Conservation (phyloP, 2,888 invertebrate genomes). For the Lomographa bimaculata region DNA sequence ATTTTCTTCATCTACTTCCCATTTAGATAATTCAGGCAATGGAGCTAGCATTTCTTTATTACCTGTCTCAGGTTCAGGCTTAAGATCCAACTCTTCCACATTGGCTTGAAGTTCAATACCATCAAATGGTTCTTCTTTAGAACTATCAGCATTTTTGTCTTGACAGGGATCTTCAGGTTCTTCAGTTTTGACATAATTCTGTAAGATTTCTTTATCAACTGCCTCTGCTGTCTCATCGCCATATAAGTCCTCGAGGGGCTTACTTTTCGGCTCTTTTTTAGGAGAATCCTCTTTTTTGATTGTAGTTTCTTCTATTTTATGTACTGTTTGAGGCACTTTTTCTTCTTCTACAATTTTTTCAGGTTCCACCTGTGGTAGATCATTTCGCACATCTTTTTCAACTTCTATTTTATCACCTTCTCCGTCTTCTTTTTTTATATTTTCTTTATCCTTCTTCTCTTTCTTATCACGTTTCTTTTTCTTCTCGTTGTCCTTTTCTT, state of each 20-base stretch:
- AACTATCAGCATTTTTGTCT: constrained; percentile 55
- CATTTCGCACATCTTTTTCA: constrained; percentile 18
- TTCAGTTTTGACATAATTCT: constrained; percentile 79
- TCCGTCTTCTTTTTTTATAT: constrained; percentile 56
- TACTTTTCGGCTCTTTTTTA: constrained; percentile 38
- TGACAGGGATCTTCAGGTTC: constrained; percentile 43
- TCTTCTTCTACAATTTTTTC: constrained; percentile 20
- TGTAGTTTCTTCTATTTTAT: constrained; percentile 34
- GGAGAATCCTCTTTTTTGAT: constrained; percentile 34
- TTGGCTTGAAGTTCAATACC: constrained; percentile 84
- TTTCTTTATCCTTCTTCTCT: constrained; percentile 79
- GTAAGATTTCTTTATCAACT: constrained; percentile 82
- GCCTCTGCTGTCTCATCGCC: constrained; percentile 80
- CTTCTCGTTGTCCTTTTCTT: constrained; percentile 79
- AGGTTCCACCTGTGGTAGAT: constrained; percentile 1
- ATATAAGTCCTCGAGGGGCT: constrained; percentile 70
- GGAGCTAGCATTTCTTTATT: constrained; percentile 87
- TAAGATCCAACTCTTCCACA: constrained; percentile 80
- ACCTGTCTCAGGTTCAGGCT: constrained; percentile 72
- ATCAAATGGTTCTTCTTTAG: constrained; percentile 81
- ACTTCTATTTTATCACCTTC: constrained; percentile 40
- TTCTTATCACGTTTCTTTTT: constrained; percentile 79
- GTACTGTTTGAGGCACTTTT: constrained; percentile 32
- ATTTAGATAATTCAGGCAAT: constrained; percentile 92
- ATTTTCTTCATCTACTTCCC: constrained; percentile 90